These are phyloP conservation scores for Zootoca vivipara DNA, from an alignment of 2,113 vertebrate species.

Conservation along the genomic window DNA sequence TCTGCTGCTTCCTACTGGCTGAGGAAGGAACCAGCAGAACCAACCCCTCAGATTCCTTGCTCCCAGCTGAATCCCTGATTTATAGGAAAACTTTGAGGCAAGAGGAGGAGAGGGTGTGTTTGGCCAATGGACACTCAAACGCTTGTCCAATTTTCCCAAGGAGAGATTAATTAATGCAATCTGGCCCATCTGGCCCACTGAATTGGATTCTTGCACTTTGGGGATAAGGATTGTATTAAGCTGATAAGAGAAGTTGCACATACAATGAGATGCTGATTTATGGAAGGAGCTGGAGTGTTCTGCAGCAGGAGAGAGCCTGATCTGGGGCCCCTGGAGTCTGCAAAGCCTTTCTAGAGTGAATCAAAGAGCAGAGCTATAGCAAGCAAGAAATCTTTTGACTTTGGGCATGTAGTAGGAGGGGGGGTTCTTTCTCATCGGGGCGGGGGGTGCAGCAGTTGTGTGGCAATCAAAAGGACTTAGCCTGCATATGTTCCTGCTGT, in stretches of 20 bases:
- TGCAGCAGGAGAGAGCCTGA: conserved; percentile 24
- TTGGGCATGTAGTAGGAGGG: not conserved
- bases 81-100: not conserved
- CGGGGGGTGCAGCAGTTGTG: not conserved
- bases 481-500: too few species aligned
- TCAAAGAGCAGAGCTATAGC: accelerated
- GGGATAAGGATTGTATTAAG: conserved; percentile 62
- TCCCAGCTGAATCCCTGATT: not conserved
- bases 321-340: conserved; percentile 10
- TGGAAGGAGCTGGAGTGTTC: conserved; percentile 52
- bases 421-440: not conserved
- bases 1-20: not conserved
- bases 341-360: conserved; percentile 26
- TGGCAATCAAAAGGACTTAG: too few species aligned
- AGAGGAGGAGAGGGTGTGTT: not conserved
- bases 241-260: conserved; percentile 53
- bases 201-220: conserved; percentile 61
- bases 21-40: not conserved
- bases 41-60: not conserved
- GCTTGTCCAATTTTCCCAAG: conserved; percentile 42
- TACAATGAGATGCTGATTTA: conserved; percentile 66
- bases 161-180: conserved; percentile 65
- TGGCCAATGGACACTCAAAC: not conserved
- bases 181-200: conserved; percentile 35
- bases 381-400: not conserved